Base-by-base conservation (phyloP, 2,797 vertebrate genomes). In the Argyrosomus regius region DNA sequence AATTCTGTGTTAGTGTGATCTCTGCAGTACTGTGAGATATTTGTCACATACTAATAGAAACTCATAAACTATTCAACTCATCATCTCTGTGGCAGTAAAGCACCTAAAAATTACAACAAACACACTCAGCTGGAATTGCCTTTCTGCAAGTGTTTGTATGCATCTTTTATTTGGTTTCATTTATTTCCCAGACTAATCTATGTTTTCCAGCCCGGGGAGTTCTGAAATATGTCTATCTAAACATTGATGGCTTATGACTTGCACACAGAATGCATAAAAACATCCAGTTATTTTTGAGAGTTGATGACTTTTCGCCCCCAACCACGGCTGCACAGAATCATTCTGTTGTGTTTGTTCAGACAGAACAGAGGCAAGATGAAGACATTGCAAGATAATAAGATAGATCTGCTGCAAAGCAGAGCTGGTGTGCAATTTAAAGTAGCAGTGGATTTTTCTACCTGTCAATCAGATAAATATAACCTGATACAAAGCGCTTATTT, bases 151-250 rank as follows among this genome's bases (percentile, higher is more conserved):
- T 57, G 48, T 48, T 64, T 45, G 22, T 48, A 22, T 72, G 70
- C 72, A 65, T 88, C 43, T 84, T 77, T 78, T 69, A 72, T 78
- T 86, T 73, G 72, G 79, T 86, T 81, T 73, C 18, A 63, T 87
- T 85, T 60, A 67, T 87, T 88, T 80, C 35, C 77, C 58, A 77
- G 73, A 83, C 64, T 78, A 75, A 91, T 87, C 50, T 85, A 48
- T 52, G 16, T 80, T 85, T 89, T 80, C 17, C 61, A 69, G 31
- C 74, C 71, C 0, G 17, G 56, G 35, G 78, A 72, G 45, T 26
- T 72, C 35, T 76, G 61, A 83, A 77, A 75, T 78, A 59, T 60
- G 41, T 81, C 84, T 78, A 16, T 74, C 50, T 57, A 9, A 72
- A 78, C 76, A 49, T 4, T 43, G 66, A 78, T 26, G 28, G 50